phyloP scores from a whole-genome alignment of 2,888 invertebrate genomes.

The Melanostoma scalare region DNA sequence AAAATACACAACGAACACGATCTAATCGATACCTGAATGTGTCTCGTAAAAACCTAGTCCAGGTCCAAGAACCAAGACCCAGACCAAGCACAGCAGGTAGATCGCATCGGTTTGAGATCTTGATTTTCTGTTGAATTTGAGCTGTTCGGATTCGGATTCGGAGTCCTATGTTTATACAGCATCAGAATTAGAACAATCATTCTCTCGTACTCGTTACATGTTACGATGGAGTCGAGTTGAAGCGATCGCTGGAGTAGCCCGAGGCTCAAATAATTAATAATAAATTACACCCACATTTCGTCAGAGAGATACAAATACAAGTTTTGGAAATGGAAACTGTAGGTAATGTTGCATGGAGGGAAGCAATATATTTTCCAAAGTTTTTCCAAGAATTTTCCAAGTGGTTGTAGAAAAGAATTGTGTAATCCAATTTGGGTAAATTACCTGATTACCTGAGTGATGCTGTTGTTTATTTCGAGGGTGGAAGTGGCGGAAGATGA shows the following conservation, averaged over 20 bases:
- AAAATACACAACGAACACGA: conserved; percentile 71
- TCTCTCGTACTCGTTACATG: conserved; percentile 49
- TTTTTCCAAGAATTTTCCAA: conserved; percentile 63
- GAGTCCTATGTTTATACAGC: conserved; percentile 53
- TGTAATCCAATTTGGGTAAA: conserved; percentile 73
- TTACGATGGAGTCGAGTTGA: conserved; percentile 7
- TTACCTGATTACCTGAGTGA: conserved; percentile 63
- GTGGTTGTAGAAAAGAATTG: conserved; percentile 50
- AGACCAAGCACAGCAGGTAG: conserved; percentile 57
- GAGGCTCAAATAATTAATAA: conserved; percentile 68
- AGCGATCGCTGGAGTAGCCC: conserved; percentile 47
- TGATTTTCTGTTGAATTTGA: conserved; percentile 62
- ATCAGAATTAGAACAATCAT: conserved; percentile 68
- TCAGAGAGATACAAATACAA: conserved; percentile 45
- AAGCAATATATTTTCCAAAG: conserved; percentile 43
- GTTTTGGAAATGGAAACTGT: conserved; percentile 2
- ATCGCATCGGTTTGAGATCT: conserved; percentile 59
- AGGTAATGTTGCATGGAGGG: conserved; percentile 9
- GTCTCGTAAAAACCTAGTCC: conserved; percentile 57
- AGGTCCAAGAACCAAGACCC: conserved; percentile 1
- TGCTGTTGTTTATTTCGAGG: conserved; percentile 12
- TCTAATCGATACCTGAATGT: conserved; percentile 72
- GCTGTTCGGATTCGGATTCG: conserved; percentile 3
- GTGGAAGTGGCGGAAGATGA: conserved; percentile 5
- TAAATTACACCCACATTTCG: conserved; percentile 74